Conservation (phyloP, 1,140 invertebrate species). For the Panulirus ornatus region DNA sequence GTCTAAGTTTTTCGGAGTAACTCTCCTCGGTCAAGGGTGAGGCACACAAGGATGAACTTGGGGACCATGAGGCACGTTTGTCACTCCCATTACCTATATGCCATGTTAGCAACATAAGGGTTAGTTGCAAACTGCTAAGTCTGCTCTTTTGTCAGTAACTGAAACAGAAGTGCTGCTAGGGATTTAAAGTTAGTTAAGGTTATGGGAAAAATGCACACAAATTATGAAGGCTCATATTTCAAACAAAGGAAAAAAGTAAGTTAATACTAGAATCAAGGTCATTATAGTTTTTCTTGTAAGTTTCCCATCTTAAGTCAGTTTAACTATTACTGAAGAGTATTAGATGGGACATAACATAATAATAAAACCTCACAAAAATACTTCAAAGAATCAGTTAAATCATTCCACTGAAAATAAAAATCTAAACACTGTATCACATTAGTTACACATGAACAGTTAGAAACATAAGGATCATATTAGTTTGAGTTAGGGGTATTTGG, state of each 20-base stretch:
- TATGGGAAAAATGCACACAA: neutral
- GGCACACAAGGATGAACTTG: conserved; percentile 77
- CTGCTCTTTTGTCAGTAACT: neutral
- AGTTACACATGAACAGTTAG: neutral
- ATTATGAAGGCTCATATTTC: neutral
- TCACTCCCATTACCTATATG: conserved; percentile 66
- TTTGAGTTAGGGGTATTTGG: conserved; percentile 55
- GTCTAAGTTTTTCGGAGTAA: conserved; percentile 88
- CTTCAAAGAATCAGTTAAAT: neutral
- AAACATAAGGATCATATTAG: conserved; percentile 28
- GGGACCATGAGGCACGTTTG: conserved; percentile 75
- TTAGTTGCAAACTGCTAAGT: neutral
- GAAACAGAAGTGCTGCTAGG: neutral
- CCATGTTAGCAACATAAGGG: conserved; percentile 21
- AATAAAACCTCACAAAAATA: no score
- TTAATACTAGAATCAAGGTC: no score
- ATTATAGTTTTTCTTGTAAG: no score
- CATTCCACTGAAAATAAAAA: neutral
- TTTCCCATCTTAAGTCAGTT: no score
- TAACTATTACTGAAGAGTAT: no score
- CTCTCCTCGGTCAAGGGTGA: conserved; percentile 90
- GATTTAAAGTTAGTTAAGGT: neutral
- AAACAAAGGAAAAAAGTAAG: no score
- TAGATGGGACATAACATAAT: no score
- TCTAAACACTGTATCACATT: neutral